Conservation (phyloP, 1,140 invertebrate species). For the Eriocheir sinensis region DNA sequence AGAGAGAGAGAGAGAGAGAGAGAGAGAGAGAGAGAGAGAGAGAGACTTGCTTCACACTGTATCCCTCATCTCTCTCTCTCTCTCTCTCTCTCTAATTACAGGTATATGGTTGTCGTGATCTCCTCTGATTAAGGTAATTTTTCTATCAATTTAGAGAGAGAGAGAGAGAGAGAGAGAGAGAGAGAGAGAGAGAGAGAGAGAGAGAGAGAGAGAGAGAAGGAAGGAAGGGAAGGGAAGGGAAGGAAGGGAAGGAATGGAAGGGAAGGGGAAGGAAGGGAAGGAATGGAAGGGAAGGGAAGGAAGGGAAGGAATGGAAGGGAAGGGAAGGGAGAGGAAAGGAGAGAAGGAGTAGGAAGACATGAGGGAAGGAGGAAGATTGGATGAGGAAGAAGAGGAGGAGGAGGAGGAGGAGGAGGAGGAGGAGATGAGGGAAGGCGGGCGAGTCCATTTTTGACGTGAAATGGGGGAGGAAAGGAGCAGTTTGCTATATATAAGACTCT, state of each 20-base stretch:
- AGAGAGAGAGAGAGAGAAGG: slow-evolving; percentile 29
- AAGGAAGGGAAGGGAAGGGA: neutral
- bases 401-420: no score
- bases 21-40: neutral
- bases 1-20: neutral
- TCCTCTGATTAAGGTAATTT: slow-evolving; percentile 21
- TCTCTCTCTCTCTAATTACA: neutral
- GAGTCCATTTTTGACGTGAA: neutral
- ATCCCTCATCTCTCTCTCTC: neutral
- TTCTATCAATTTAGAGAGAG: neutral
- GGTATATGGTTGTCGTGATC: neutral
- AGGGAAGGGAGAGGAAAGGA: no score
- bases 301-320: no score
- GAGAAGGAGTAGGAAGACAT: neutral
- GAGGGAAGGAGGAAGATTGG: neutral
- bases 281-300: neutral
- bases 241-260: neutral
- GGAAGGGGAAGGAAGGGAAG: neutral
- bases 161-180: neutral
- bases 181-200: slow-evolving; percentile 48
- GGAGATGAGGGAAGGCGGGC: no score
- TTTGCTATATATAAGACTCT: no score
- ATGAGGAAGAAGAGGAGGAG: neutral
- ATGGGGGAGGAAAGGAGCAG: neutral
- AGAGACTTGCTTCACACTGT: neutral